phyloP scores from a whole-genome alignment of 2,113 vertebrate species.

The Corythornis vintsioides region DNA sequence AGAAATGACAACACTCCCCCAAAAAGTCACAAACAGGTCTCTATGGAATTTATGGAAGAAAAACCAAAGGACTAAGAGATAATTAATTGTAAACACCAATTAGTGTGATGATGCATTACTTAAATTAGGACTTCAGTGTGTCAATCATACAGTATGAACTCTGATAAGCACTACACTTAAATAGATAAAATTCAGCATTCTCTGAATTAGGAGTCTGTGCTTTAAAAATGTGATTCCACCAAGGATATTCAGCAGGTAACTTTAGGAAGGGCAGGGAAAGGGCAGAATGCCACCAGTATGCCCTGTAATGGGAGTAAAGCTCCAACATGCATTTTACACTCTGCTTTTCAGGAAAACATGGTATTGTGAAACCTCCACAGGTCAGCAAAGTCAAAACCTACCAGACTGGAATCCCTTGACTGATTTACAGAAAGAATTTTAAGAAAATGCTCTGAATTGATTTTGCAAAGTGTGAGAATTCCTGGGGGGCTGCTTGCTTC shows the following conservation, averaged over 20 bases:
- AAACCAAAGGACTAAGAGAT: not conserved
- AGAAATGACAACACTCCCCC: not conserved
- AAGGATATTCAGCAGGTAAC: not conserved
- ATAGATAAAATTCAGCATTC: not conserved
- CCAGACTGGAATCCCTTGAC: not conserved
- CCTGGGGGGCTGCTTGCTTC: not conserved
- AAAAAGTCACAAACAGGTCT: not conserved
- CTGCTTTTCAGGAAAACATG: not conserved
- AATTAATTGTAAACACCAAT: not conserved
- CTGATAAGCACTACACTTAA: not conserved
- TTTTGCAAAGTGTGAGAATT: not conserved
- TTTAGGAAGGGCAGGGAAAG: not conserved
- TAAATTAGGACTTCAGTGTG: not conserved
- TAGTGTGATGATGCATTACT: not conserved
- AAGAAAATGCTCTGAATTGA: not conserved
- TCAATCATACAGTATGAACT: not conserved
- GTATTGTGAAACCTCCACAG: not conserved
- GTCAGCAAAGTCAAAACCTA: not conserved
- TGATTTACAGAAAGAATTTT: not conserved
- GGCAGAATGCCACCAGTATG: not conserved
- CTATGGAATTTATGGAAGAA: not conserved
- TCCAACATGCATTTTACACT: not conserved
- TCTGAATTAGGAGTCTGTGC: not conserved
- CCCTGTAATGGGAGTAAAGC: not conserved
- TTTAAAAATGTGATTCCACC: not conserved